These are phyloP conservation scores for Aleadryas rufinucha DNA, from an alignment of 2,113 vertebrate species.

Conservation along the genomic window DNA sequence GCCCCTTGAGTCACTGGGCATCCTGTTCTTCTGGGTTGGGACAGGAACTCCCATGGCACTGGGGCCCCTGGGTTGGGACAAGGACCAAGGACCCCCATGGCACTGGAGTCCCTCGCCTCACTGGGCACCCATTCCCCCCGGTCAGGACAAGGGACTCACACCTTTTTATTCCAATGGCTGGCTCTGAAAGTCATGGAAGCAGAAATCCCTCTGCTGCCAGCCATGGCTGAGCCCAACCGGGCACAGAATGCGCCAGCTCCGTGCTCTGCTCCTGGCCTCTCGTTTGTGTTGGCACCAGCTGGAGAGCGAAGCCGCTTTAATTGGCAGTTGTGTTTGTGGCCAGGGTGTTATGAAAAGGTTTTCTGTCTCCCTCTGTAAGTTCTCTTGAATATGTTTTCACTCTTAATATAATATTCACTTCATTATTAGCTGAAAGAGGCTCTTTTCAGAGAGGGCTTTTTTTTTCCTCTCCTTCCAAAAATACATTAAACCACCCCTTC, in stretches of 20 bases:
- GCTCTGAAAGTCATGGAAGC: not conserved
- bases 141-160: not conserved
- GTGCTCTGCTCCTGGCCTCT: not conserved
- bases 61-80: not conserved
- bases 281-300: conserved; percentile 73
- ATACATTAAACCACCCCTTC: conserved; percentile 49
- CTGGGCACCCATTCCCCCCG: not conserved
- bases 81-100: no score
- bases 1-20: not conserved
- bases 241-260: not conserved
- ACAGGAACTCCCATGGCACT: not conserved
- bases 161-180: not conserved
- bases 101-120: not conserved
- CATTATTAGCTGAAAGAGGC: conserved; percentile 71
- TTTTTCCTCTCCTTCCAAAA: conserved; percentile 44
- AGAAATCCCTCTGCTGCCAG: conserved; percentile 10
- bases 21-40: not conserved
- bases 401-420: conserved; percentile 74
- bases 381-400: conserved; percentile 61
- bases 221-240: not conserved
- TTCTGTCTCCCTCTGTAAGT: conserved; percentile 71
- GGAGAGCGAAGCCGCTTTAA: not conserved
- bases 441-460: conserved; percentile 44
- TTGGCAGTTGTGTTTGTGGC: conserved; percentile 65
- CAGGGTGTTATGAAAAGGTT: conserved; percentile 73